These are phyloP conservation scores for Drosophila nigromelanica DNA, from an alignment of 1,140 invertebrate species.

Conservation along the genomic window DNA sequence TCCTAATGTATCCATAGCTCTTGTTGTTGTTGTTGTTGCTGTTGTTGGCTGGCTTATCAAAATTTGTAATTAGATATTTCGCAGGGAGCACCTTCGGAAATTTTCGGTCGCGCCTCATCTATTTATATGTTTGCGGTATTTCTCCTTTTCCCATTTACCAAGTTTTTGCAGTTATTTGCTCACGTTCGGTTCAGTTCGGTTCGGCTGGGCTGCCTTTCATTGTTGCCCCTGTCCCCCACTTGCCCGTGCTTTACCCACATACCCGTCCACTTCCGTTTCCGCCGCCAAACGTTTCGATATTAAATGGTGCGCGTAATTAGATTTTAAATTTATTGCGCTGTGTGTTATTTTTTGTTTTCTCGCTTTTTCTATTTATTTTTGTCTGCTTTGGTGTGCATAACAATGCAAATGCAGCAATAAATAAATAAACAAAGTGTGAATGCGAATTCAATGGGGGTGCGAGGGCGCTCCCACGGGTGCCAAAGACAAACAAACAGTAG, in stretches of 20 bases:
- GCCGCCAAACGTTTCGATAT: conserved; percentile 62
- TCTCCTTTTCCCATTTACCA: conserved; percentile 35
- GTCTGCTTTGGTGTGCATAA: conserved; percentile 74
- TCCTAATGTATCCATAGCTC: conserved; percentile 25
- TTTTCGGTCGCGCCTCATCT: conserved; percentile 46
- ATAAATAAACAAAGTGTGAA: conserved; percentile 78
- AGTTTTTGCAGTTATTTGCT: conserved; percentile 46
- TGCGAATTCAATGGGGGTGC: conserved; percentile 61
- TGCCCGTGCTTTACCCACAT: no score
- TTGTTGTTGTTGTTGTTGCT: conserved; percentile 37
- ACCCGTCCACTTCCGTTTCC: conserved; percentile 44
- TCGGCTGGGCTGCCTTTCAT: conserved; percentile 3
- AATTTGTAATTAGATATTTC: conserved; percentile 74
- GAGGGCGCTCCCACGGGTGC: not conserved
- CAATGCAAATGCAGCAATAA: conserved; percentile 77
- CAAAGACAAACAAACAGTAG: conserved; percentile 9
- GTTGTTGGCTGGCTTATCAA: conserved; percentile 59
- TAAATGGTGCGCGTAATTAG: conserved; percentile 82
- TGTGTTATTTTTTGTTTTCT: conserved; percentile 15
- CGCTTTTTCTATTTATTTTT: conserved; percentile 41
- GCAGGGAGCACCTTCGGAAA: conserved; percentile 5
- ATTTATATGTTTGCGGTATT: conserved; percentile 58
- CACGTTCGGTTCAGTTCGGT: conserved; percentile 52
- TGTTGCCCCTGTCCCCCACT: not conserved
- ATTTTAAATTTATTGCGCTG: conserved; percentile 79